These are phyloP conservation scores for Crenuchus spilurus DNA, from an alignment of 2,797 vertebrate species.

Conservation along the genomic window DNA sequence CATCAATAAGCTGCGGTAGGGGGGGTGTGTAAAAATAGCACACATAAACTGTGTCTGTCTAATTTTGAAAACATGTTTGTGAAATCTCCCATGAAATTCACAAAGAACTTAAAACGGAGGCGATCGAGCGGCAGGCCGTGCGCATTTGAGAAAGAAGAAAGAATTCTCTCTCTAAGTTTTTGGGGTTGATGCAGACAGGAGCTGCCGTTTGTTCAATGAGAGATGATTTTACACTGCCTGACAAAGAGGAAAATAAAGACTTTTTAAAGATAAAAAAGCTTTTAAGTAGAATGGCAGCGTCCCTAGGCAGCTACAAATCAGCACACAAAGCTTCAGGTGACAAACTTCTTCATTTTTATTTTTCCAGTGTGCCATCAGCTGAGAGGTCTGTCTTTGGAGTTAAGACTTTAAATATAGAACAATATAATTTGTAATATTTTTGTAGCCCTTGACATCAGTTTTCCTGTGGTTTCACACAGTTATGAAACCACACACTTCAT, in stretches of 20 bases:
- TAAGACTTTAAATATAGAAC: background rate
- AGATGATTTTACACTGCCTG: constrained; percentile 17
- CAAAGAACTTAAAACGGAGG: background rate
- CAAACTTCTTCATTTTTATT: background rate
- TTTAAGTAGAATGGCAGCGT: constrained; percentile 5
- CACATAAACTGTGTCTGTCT: constrained; percentile 21
- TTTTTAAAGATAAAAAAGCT: constrained; percentile 16
- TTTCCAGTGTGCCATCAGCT: background rate
- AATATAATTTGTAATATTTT: background rate
- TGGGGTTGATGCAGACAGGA: background rate
- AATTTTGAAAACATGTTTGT: background rate
- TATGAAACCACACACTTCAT: background rate
- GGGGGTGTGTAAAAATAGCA: constrained; percentile 35
- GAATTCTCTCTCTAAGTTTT: background rate
- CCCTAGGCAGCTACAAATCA: constrained; percentile 6
- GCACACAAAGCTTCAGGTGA: background rate
- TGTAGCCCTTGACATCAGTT: background rate
- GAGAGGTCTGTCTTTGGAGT: background rate
- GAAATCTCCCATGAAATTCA: background rate
- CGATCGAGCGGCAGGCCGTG: background rate
- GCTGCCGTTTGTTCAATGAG: background rate
- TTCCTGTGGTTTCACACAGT: background rate
- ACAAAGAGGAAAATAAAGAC: constrained; percentile 21
- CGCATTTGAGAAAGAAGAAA: background rate
- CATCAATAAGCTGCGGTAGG: constrained; percentile 47